Percentiles rank a stretch among this genome's conserved stretches.
These are phyloP conservation scores for Nannoperca australis DNA, from an alignment of 2,797 vertebrate species.

Conservation along the genomic window DNA sequence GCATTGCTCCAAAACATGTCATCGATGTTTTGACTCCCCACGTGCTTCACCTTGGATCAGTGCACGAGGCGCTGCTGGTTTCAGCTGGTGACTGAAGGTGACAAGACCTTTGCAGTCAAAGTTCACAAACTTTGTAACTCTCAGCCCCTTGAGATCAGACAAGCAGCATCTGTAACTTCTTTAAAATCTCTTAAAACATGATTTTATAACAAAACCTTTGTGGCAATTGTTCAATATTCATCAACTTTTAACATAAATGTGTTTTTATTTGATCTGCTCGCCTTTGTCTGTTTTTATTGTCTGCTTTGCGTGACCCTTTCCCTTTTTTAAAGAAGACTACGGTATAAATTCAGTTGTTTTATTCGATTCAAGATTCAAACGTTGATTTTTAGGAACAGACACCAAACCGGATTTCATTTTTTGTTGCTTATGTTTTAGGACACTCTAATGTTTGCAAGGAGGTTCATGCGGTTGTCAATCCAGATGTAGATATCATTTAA, in stretches of 20 bases:
- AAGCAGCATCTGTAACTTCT: background rate
- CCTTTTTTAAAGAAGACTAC: background rate
- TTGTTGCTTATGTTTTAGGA: background rate
- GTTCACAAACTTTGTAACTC: background rate
- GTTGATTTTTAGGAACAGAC: background rate
- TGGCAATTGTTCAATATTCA: background rate
- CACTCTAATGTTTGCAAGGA: background rate
- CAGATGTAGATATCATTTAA: background rate
- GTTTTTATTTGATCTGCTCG: background rate
- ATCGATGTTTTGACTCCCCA: conserved; percentile 2
- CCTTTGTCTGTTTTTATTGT: background rate
- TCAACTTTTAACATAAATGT: background rate
- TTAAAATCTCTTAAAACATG: background rate
- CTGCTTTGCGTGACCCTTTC: background rate
- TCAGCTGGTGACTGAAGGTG: background rate
- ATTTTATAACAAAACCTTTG: background rate
- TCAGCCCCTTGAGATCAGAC: background rate
- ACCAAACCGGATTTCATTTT: background rate
- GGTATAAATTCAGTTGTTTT: background rate
- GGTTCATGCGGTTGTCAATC: too few species aligned
- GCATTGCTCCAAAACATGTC: background rate
- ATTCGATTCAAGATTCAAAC: background rate
- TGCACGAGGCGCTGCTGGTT: background rate
- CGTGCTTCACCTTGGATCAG: background rate
- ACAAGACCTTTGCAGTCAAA: background rate